Base-by-base conservation (phyloP, 1,140 invertebrate species). In the Sitophilus oryzae region DNA sequence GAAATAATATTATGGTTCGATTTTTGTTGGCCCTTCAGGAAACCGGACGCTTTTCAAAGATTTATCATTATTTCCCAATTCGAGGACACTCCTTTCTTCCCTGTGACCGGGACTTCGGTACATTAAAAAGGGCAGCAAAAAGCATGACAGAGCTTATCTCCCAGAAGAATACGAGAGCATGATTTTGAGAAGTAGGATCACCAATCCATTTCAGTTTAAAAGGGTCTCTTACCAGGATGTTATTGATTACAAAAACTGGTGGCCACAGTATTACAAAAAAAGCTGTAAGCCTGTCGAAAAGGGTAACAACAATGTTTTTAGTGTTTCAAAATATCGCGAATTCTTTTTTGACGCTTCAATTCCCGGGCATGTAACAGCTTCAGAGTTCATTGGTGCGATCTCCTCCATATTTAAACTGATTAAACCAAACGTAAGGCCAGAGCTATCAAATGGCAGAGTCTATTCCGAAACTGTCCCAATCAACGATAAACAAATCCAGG, bases 21-120 rank as follows among this genome's bases (percentile, higher is more conserved):
- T 56, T 68, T 34, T 51, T 62, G 14, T 36, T 64, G 30, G 47
- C 52, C 5, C 34, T 69, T 16, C 40, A 37, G 35, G 44, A 41
- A 4, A 64, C 19, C n/a, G 51, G 53, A n/a, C 34, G 34, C 22
- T 67, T 68, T 61, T 30, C 49, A 14, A 56, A 57, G 34, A 59
- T 64, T 23, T 46, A 46, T 15, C 55, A 66, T 34, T 66, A 65
- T 52, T 71, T 66, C 52, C 62, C 66, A 35, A 41, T 69, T 23
- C 43, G 63, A 40, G 68, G 65, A 8, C 62, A 70, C 56, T 65
- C 61, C 20, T 71, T 68, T 52, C 50, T 68, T 1, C 64, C 56
- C 1, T 66, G 63, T 38, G 67, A 72, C 41, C 41, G 61, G 23
- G 52, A 67, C 41, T 71, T 71, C 64, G 62, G 61, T 9, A 49